Evolutionary conservation across 2,888 invertebrate genomes (phyloP), one percentile per base, ranked within the genome.

Genomic region (Stenurella melanura): DNA sequence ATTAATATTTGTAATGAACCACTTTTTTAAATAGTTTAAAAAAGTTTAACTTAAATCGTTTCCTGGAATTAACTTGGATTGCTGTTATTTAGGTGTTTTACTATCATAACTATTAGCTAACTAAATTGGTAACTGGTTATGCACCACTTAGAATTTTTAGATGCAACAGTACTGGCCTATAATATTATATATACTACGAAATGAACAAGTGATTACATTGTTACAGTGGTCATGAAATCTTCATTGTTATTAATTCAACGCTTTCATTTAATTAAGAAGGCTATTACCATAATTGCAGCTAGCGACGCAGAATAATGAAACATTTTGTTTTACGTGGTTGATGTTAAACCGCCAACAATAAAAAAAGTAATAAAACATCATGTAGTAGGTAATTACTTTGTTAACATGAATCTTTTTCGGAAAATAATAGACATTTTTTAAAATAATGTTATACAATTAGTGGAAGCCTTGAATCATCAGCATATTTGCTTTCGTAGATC

Each of bases 211-310:
- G 42, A 64, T 17, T 64, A 57, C 54, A 34, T 34, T 69, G 30
- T 57, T 69, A 30, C 57, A 34, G 69, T 17, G 17, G 57, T 69
- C 69, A n/a, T 34, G 26, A 69, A 42, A 58, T 58, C 69, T 57
- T 34, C 69, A 70, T 70, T 60, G 70, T 70, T 70, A 50, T 70
- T 60, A 70, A 60, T 60, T 42, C 38, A 60, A 70, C 21, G 70
- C 61, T 70, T 70, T 70, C 70, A 70, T 60, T 61, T 70, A 70
- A 60, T 70, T 70, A 66, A 77, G 76, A 68, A 54, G 66, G 69
- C 70, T 69, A 71, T 78, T 78, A 78, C 74, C 74, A 69, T 78
- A 78, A 78, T 78, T 74, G 76, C 38, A 72, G 74, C 69, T 72
- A 63, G 75, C 66, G 56, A 63, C 61, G 63, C 58, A 18, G 63